Evolutionary conservation across 2,797 vertebrate species (phyloP), one percentile per base, ranked within the genome.

Genomic region (Lateolabrax maculatus): DNA sequence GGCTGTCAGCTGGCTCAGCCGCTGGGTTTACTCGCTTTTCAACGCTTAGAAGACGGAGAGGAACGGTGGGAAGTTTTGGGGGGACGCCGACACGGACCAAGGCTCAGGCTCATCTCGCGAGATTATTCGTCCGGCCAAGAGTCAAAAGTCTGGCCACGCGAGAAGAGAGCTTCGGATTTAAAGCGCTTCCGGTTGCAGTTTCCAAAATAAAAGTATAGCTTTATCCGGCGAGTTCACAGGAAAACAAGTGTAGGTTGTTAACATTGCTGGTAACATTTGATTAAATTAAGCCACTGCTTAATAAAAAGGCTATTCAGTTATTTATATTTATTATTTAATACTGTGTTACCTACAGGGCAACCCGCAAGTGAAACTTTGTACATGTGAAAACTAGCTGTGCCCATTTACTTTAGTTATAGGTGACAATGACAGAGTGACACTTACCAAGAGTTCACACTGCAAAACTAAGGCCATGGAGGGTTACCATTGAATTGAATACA

Each of bases 1-100:
- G 1, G n/a, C 6, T 11, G 15, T 13, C 1, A 16, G 0, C 1
- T 0, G 3, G 1, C 6, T 4, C 10, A 12, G 2, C n/a, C 2
- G 15, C 3, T 3, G 5, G 1, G 1, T 4, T 4, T n/a, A 6
- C 2, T 19, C 1, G 0, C 19, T 1, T 5, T 27, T 3, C 1
- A 23, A 13, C 8, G 27, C 19, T 1, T 25, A 3, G 1, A 15
- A 23, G 4, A 1, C 1, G 1, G 1, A 4, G 5, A 15, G 2
- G n/a, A 27, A 1, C 0, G 2, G 13, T 19, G 0, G 9, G n/a
- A 19, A 77, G 39, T n/a, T n/a, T n/a, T n/a, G n/a, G n/a, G n/a
- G n/a, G n/a, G n/a, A n/a, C n/a, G n/a, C n/a, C n/a, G n/a, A n/a
- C n/a, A n/a, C 21, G 4, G 5, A 0, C 4, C 1, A 19, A n/a